Conservation (phyloP, 2,797 vertebrate genomes). For the Bradypodion ventrale region DNA sequence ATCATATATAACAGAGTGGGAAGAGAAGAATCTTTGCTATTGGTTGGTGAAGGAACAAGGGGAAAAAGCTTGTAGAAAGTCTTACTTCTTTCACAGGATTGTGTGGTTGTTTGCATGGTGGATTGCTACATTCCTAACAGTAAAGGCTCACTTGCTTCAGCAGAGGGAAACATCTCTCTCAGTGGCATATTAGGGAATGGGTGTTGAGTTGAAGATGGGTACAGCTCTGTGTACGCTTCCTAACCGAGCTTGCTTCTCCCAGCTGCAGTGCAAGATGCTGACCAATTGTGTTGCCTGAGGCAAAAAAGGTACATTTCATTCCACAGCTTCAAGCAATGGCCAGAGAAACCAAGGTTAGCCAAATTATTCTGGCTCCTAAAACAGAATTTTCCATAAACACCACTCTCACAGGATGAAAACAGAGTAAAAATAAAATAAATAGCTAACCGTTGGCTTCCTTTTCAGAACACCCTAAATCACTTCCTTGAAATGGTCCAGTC, state of each 20-base stretch:
- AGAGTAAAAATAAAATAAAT: not conserved
- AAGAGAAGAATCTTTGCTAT: too few species aligned
- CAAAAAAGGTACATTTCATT: not conserved
- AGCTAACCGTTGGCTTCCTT: not conserved
- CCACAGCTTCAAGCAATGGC: not conserved
- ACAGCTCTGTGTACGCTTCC: not conserved
- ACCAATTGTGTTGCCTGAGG: not conserved
- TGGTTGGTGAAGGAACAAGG: too few species aligned
- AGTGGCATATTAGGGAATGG: not conserved
- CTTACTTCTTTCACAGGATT: too few species aligned
- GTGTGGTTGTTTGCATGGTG: too few species aligned
- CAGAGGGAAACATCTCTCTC: not conserved
- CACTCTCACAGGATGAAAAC: not conserved
- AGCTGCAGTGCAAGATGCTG: not conserved
- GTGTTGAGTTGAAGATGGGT: not conserved
- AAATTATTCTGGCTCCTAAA: not conserved
- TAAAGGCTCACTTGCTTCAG: too few species aligned
- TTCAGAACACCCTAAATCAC: not conserved
- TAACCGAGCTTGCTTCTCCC: not conserved
- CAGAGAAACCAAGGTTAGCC: not conserved
- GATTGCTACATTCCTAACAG: too few species aligned
- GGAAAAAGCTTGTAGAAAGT: too few species aligned
- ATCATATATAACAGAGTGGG: too few species aligned
- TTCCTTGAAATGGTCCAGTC: not conserved
- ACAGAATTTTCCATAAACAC: not conserved